Evolutionary conservation across 2,888 invertebrate species (phyloP).

Genomic region (Heteropelma amictum): DNA sequence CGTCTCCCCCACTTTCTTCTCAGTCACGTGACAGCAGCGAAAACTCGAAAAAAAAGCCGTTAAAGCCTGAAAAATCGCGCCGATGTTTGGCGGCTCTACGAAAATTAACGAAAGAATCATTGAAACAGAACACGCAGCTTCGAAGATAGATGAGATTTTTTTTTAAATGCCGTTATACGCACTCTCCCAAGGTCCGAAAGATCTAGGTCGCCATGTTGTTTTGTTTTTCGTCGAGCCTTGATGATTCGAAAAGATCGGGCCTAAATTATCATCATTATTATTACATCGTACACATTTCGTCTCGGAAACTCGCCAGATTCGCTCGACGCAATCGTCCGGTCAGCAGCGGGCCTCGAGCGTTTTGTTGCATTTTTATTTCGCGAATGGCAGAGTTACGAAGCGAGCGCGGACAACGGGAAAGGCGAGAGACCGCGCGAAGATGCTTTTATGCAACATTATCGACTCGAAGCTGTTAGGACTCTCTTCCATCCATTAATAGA

Average conservation of each 20-base stretch:
- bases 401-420: slow-evolving; percentile 22
- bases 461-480: no score
- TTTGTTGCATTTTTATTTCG: not conserved
- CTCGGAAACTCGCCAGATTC: no score
- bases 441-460: slow-evolving; percentile 37
- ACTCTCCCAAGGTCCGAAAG: not conserved
- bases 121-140: not conserved
- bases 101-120: not conserved
- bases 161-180: no score
- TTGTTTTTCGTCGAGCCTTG: slow-evolving; percentile 12
- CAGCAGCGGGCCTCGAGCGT: not conserved
- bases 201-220: slow-evolving; percentile 28
- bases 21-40: no score
- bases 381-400: not conserved
- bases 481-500: no score
- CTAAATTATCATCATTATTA: not conserved
- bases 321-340: no score
- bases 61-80: no score
- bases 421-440: slow-evolving; percentile 36
- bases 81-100: no score
- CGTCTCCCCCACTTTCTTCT: no score
- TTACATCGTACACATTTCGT: not conserved
- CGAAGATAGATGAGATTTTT: slow-evolving; percentile 1
- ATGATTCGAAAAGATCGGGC: not conserved
- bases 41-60: no score